Evolutionary conservation across 1,140 invertebrate genomes (phyloP).

Genomic region (Venturia canescens): DNA sequence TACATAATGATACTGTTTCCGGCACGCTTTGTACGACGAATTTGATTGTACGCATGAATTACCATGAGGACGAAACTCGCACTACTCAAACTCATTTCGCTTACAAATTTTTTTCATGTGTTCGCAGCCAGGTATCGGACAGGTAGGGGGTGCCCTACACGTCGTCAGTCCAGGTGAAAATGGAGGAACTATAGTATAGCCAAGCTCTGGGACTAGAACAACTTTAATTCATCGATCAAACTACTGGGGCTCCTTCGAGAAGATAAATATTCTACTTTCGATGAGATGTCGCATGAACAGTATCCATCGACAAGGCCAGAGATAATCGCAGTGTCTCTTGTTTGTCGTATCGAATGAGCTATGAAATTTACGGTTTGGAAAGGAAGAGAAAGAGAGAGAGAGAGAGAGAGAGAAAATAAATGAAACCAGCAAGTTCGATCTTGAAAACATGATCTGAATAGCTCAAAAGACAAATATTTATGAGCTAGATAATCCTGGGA

Average conservation of each 20-base stretch:
- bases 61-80: background rate
- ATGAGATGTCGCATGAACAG: constrained; percentile 30
- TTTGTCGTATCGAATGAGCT: no score
- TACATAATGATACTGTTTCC: background rate
- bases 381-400: no score
- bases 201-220: constrained; percentile 40
- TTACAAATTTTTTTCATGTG: constrained; percentile 11
- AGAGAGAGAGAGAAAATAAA: background rate
- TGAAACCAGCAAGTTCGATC: background rate
- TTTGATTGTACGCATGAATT: background rate
- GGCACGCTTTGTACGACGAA: background rate
- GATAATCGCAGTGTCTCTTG: no score
- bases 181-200: constrained; percentile 72
- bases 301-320: constrained; percentile 29
- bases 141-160: constrained; percentile 65
- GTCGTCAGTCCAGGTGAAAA: constrained; percentile 69
- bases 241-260: background rate
- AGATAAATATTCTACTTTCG: constrained; percentile 29
- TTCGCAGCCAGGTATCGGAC: constrained; percentile 65
- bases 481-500: constrained; percentile 26
- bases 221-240: constrained; percentile 34
- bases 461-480: constrained; percentile 21
- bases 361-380: no score
- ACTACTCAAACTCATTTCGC: background rate
- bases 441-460: no score